Evolutionary conservation across 2,888 invertebrate genomes (phyloP), one percentile per base, ranked within the genome.

Genomic region (Syrphus vitripennis): DNA sequence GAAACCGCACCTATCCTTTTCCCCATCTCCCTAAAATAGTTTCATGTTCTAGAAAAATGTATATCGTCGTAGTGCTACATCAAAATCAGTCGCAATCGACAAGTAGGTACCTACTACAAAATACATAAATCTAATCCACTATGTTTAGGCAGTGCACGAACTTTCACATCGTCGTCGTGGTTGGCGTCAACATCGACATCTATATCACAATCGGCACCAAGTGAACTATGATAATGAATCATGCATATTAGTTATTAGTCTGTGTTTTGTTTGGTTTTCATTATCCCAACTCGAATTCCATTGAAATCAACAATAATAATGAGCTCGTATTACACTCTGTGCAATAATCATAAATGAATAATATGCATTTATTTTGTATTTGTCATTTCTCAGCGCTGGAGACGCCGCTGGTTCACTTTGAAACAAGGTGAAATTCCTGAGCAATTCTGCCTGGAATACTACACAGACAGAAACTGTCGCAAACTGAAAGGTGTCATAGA

Each of bases 391-490:
- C 93, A 99, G 98, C 96, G 97, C 94, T 98, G 98, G 98, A 95
- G 98, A 92, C 95, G 96, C 91, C 95, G 98, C 90, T 99, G 97
- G 97, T 99, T 98, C 93, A 96, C 97, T 88, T 94, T 99, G 89
- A 96, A 97, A 88, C 97, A 97, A 91, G 97, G 98, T 88, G 97
- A 98, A 91, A 95, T 98, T 90, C 98, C 98, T 71, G 97, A 97
- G 77, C 98, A 98, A 93, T 98, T 97, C 93, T 96, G 97, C 91
- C 94, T 98, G 89, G 98, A 97, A 92, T 99, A 99, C 93, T 98
- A 97, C 93, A 96, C 97, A 45, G 98, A 98, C 92, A 95, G 95
- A 90, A 95, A 96, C 91, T 96, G 96, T 92, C 95, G 96, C 89
- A 97, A 97, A 90, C 94, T 96, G 88, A 97, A 98, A 93, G 97